Base-by-base conservation (phyloP, 2,888 invertebrate genomes). In the Eupithecia tripunctaria region DNA sequence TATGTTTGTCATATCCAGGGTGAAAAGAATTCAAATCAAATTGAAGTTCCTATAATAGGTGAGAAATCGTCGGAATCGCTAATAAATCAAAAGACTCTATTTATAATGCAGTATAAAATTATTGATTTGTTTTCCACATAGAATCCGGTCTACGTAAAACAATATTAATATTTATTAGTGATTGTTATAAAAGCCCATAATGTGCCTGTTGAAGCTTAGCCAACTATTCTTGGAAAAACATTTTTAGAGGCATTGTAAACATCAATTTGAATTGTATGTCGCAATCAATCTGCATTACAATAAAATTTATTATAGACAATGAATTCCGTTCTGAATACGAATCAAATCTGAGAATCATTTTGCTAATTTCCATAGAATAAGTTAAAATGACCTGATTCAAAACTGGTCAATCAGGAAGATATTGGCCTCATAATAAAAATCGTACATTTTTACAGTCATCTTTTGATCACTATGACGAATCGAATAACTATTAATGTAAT, bases 161-260 rank as follows among this genome's bases (percentile, higher is more conserved):
- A 56, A 56, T 56, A 56, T 60, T 18, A 60, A 60, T 60, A 29
- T 60, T 29, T 56, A 56, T 56, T 21, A 60, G 27, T 29, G 60
- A 60, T 29, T 60, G 29, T 27, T 29, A 60, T 60, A 27, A 60
- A 60, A 60, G 15, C 8, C 27, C 18, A 60, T 29, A 29, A 27
- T 60, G 29, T 65, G 6, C 64, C 36, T 47, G 66, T 67, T 60
- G 60, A 10, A 18, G 15, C 15, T 64, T 47, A 71, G 76, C 78
- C 79, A 79, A 76, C 56, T 43, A 59, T 69, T 77, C 74, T 72
- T 62, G 72, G 72, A 74, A 79, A 78, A 74, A 67, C 66, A 36
- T 59, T 66, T 63, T 56, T 56, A 64, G 47, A 67, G 27, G 68
- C 75, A 75, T 79, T 71, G 63, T 69, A 63, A 79, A 77, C 63